phyloP scores from a whole-genome alignment of 2,113 vertebrate species.

The Corythaeola cristata region DNA sequence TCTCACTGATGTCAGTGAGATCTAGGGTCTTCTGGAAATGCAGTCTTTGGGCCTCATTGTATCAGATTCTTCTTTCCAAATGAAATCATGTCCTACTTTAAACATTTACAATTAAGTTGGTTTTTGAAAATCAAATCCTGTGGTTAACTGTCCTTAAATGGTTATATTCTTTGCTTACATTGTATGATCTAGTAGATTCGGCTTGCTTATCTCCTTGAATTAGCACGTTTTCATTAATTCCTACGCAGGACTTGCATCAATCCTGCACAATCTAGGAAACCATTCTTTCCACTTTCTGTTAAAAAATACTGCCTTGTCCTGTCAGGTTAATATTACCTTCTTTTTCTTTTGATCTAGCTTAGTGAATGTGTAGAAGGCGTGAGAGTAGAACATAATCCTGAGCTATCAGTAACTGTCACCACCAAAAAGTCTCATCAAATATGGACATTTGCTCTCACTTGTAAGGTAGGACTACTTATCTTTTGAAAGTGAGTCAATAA shows the following conservation, averaged over 20 bases:
- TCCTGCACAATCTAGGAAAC: not conserved
- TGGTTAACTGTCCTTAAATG: not conserved
- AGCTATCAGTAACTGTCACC: constrained; percentile 91
- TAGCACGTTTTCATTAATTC: not conserved
- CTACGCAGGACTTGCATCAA: not conserved
- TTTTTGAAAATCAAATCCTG: not conserved
- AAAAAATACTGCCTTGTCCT: not conserved
- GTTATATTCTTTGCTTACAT: not conserved
- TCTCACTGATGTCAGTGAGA: not conserved
- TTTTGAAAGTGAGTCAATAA: not conserved
- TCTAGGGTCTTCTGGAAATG: not conserved
- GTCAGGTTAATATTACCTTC: not conserved
- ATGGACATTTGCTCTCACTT: constrained; percentile 95
- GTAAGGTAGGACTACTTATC: constrained; percentile 85
- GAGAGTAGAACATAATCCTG: constrained; percentile 89
- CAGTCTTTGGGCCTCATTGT: not conserved
- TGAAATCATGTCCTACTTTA: not conserved
- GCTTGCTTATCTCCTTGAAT: not conserved
- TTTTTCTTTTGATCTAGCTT: constrained; percentile 79
- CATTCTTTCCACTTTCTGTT: not conserved
- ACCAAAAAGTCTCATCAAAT: constrained; percentile 94
- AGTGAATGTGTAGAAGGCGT: constrained; percentile 95
- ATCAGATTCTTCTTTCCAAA: not conserved
- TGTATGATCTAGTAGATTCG: not conserved
- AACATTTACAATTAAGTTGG: not conserved